These are phyloP conservation scores for Lysiphlebus fabarum DNA, from an alignment of 1,140 invertebrate species.

Conservation along the genomic window DNA sequence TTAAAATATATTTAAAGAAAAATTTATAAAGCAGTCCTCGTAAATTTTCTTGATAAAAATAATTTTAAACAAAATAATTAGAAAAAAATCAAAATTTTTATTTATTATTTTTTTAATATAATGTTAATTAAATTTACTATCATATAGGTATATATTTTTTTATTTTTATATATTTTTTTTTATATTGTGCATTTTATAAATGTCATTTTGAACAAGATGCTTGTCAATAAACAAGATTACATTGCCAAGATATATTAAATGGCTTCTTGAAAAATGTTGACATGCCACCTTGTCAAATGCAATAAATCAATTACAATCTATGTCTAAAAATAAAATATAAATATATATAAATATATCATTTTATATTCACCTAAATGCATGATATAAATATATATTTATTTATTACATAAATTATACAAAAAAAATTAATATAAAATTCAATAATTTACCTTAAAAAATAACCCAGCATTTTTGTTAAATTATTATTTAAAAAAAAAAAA, in stretches of 20 bases:
- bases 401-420: too few relatives aligned
- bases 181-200: too few relatives aligned
- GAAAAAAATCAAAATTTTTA: not conserved
- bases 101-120: not conserved
- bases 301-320: not conserved
- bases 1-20: too few relatives aligned
- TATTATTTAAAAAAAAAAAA: slow-evolving; percentile 5
- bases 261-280: slow-evolving; percentile 2
- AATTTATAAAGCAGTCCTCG: slow-evolving; percentile 17
- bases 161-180: not conserved
- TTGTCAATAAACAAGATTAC: too few relatives aligned
- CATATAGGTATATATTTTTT: not conserved
- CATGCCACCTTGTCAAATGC: slow-evolving; percentile 3
- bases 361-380: slow-evolving; percentile 6
- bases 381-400: not conserved
- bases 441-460: too few relatives aligned
- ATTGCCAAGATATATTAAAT: not conserved
- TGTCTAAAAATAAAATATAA: not conserved
- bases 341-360: slow-evolving; percentile 12
- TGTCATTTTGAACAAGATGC: too few relatives aligned
- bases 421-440: too few relatives aligned
- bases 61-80: too few relatives aligned
- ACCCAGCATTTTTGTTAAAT: not conserved
- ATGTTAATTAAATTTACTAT: not conserved
- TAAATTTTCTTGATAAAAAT: not conserved